These are phyloP conservation scores for Lasioglossum albipes DNA, from an alignment of 1,140 invertebrate species.

Conservation along the genomic window DNA sequence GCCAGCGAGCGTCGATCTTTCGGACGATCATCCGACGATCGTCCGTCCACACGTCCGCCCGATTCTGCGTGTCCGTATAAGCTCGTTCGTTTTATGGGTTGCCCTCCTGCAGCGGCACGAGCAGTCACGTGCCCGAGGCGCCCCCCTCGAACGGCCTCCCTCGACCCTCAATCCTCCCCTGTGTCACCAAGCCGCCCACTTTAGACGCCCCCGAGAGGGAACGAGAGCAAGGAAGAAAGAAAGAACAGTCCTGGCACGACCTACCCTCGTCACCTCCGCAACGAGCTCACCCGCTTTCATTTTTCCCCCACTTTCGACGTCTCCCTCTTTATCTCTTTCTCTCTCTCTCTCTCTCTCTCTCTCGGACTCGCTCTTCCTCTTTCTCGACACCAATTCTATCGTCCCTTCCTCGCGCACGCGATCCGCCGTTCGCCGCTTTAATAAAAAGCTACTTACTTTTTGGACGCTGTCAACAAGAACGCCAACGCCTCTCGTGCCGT, in stretches of 20 bases:
- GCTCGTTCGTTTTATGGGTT: slow-evolving; percentile 62
- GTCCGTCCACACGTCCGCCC: slow-evolving; percentile 53
- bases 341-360: too few species aligned
- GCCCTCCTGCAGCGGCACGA: slow-evolving; percentile 67
- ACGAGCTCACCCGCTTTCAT: slow-evolving; percentile 50
- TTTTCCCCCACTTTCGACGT: slow-evolving; percentile 21
- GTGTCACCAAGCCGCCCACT: slow-evolving; percentile 74
- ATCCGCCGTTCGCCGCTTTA: slow-evolving; percentile 49
- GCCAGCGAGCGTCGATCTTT: slow-evolving; percentile 48
- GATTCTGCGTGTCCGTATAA: slow-evolving; percentile 42
- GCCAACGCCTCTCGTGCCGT: slow-evolving; percentile 23
- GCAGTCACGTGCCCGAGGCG: slow-evolving; percentile 70
- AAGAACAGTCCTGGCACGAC: slow-evolving; percentile 18
- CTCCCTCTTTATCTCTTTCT: too few species aligned
- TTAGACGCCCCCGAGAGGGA: slow-evolving; percentile 60
- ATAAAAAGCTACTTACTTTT: slow-evolving; percentile 70
- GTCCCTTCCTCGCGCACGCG: slow-evolving; percentile 14
- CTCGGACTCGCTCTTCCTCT: background rate
- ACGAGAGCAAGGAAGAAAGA: background rate
- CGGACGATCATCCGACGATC: slow-evolving; percentile 40
- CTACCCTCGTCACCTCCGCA: slow-evolving; percentile 60
- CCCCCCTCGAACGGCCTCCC: slow-evolving; percentile 57
- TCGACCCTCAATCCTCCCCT: slow-evolving; percentile 54
- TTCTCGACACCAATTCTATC: background rate
- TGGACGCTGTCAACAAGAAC: slow-evolving; percentile 45